phyloP scores from a whole-genome alignment of 2,888 invertebrate genomes.

The Lasioglossum vierecki region DNA sequence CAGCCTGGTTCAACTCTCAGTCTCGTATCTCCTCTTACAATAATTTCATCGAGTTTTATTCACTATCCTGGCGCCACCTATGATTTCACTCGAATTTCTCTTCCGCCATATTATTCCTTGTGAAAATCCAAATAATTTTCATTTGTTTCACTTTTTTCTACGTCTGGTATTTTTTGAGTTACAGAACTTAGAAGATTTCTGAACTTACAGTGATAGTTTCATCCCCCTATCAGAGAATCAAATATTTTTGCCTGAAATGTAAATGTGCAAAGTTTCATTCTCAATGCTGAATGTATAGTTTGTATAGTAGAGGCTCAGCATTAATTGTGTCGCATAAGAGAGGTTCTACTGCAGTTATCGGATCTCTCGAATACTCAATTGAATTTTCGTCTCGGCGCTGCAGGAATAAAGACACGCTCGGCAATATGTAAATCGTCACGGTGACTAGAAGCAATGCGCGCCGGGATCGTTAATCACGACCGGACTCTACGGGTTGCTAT shows the following conservation, averaged over 20 bases:
- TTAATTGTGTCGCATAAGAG: background rate
- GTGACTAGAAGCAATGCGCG: slow-evolving; percentile 57
- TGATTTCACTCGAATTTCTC: background rate
- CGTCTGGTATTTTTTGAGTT: too few relatives aligned
- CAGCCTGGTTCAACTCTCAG: background rate
- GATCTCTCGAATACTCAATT: background rate
- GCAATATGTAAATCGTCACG: slow-evolving; percentile 64
- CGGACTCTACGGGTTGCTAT: slow-evolving; percentile 63
- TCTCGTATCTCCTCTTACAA: background rate
- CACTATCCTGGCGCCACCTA: background rate
- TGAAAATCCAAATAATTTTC: background rate
- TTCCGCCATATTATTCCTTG: background rate
- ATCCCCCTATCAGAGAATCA: background rate
- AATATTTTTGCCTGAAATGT: too few relatives aligned
- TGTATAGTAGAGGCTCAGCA: background rate
- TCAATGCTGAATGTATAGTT: too few relatives aligned
- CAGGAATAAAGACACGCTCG: slow-evolving; percentile 61
- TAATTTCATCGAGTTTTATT: background rate
- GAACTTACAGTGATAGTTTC: background rate
- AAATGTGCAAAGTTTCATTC: too few relatives aligned
- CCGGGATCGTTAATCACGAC: slow-evolving; percentile 66
- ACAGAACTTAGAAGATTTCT: too few relatives aligned
- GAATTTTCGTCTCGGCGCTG: slow-evolving; percentile 18
- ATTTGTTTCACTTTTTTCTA: background rate
- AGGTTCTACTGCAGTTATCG: background rate